Conservation (phyloP, 2,888 invertebrate species). For the Limnephilus marmoratus region DNA sequence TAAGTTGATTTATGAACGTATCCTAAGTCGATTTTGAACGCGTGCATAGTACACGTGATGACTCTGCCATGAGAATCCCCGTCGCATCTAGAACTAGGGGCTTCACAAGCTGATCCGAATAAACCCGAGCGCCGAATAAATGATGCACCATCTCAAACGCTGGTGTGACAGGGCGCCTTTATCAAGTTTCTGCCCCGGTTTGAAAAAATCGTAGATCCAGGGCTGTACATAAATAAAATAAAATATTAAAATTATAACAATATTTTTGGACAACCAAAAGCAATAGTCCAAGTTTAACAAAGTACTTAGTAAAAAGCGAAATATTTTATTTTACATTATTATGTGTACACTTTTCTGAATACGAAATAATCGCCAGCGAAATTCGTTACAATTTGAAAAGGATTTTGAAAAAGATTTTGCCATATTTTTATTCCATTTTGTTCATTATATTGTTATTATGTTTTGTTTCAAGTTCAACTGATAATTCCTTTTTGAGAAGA, state of each 20-base stretch:
- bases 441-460: neutral
- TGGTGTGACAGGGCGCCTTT: no score
- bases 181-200: no score
- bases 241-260: neutral
- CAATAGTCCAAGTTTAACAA: neutral
- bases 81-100: no score
- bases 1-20: no score
- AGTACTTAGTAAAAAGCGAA: neutral
- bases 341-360: neutral
- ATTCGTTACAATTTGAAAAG: neutral
- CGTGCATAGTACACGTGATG: no score
- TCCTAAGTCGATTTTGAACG: no score
- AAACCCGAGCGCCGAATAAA: no score
- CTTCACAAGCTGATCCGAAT: no score
- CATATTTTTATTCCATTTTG: slow-evolving; percentile 9
- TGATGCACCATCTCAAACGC: no score
- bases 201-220: no score
- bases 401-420: neutral
- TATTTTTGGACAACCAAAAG: neutral
- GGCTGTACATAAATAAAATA: neutral
- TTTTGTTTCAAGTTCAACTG: neutral
- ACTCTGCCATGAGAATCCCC: no score
- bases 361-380: neutral
- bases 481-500: neutral
- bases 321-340: neutral